These are phyloP conservation scores for Nephotettix cincticeps DNA, from an alignment of 1,140 invertebrate genomes.

Conservation along the genomic window DNA sequence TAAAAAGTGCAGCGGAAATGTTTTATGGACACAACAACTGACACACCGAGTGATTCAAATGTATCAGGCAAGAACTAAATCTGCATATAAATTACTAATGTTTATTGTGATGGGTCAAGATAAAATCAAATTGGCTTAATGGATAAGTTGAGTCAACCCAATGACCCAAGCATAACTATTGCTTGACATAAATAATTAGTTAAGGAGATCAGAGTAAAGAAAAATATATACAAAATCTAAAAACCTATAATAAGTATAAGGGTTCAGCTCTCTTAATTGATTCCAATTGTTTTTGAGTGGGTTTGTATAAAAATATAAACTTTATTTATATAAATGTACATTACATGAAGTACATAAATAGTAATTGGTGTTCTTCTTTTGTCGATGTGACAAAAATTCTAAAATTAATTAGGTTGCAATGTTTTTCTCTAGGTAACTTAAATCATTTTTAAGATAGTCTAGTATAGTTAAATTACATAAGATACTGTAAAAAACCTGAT, in stretches of 20 bases:
- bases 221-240: neutral
- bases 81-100: no score
- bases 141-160: no score
- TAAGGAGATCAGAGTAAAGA: neutral
- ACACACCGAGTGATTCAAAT: no score
- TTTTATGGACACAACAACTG: no score
- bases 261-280: neutral
- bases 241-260: neutral
- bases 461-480: no score
- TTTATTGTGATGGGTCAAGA: no score
- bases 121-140: no score
- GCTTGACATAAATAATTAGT: neutral
- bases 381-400: slow-evolving; percentile 3
- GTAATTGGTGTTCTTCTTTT: slow-evolving; percentile 1
- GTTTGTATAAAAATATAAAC: slow-evolving; percentile 12
- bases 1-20: no score
- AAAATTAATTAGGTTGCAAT: neutral
- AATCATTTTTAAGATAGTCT: no score
- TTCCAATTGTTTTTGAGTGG: slow-evolving; percentile 9
- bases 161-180: neutral
- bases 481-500: no score
- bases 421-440: no score
- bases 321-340: neutral
- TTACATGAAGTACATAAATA: neutral
- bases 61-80: no score